Percentiles rank a stretch among this genome's conserved stretches.
These are phyloP conservation scores for Conger conger DNA, from an alignment of 2,113 vertebrate genomes.

Conservation along the genomic window DNA sequence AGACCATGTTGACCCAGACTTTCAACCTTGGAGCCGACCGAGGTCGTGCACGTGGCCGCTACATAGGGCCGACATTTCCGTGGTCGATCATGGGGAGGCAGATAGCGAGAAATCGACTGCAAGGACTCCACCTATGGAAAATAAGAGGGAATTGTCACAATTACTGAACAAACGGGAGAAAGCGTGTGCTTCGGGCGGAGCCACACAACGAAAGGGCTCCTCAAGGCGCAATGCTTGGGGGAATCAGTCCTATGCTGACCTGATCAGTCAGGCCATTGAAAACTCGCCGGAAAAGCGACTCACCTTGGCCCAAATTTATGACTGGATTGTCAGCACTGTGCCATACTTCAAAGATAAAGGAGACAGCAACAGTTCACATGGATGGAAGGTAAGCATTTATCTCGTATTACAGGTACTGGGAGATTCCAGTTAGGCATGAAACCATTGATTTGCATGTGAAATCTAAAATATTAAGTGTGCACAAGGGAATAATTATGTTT, in stretches of 20 bases:
- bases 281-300: conserved; percentile 72
- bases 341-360: conserved; percentile 72
- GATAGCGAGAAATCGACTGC: conserved; percentile 22
- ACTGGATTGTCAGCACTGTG: conserved; percentile 73
- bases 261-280: conserved; percentile 77
- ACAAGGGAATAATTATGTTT: too few relatives aligned
- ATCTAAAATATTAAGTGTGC: too few relatives aligned
- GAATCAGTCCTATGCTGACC: conserved; percentile 68
- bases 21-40: conserved; percentile 63
- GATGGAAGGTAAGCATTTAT: conserved; percentile 73
- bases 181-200: conserved; percentile 45
- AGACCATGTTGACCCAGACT: conserved; percentile 65
- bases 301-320: conserved; percentile 73
- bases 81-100: conserved; percentile 30
- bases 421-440: too few relatives aligned
- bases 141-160: conserved; percentile 31
- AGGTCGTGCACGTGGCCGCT: conserved; percentile 66
- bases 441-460: too few relatives aligned
- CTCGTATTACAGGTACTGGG: too few relatives aligned
- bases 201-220: conserved; percentile 60
- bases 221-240: conserved; percentile 73
- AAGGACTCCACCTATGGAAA: conserved; percentile 34
- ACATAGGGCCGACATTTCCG: conserved; percentile 56
- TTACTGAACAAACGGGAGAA: conserved; percentile 42
- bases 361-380: conserved; percentile 70